Conservation (phyloP, 2,797 vertebrate species). For the Rhabdophis nuchalis region DNA sequence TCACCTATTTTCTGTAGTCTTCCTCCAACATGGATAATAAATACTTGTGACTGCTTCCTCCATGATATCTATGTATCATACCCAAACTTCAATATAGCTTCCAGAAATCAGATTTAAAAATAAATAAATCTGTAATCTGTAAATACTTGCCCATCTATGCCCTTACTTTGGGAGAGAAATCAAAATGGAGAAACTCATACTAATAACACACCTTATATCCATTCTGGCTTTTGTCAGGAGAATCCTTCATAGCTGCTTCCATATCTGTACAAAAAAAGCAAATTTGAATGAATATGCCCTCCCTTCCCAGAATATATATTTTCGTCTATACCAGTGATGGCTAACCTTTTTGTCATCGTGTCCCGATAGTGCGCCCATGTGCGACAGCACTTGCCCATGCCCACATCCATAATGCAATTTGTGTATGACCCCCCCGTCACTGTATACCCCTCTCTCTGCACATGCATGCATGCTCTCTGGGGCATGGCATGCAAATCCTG, state of each 20-base stretch:
- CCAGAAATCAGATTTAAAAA: neutral
- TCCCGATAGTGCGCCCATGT: too few species aligned
- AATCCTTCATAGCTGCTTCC: neutral
- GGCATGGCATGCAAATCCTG: too few species aligned
- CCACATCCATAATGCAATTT: too few species aligned
- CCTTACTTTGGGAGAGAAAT: neutral
- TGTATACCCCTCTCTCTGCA: too few species aligned
- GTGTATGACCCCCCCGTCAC: too few species aligned
- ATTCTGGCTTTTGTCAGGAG: fast-evolving
- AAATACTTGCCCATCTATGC: neutral
- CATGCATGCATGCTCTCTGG: too few species aligned
- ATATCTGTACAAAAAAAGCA: slow-evolving; percentile 26
- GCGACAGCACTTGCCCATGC: too few species aligned
- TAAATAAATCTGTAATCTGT: neutral
- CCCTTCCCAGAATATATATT: neutral
- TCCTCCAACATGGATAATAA: neutral
- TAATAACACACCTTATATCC: slow-evolving; percentile 24
- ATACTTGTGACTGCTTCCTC: neutral
- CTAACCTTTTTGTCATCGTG: too few species aligned
- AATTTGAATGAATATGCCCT: neutral
- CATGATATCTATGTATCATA: neutral
- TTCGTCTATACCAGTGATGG: too few species aligned
- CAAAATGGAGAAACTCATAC: neutral
- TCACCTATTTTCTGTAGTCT: neutral
- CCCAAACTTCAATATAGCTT: neutral